phyloP scores from a whole-genome alignment of 2,797 vertebrate species.

The Labroides dimidiatus region DNA sequence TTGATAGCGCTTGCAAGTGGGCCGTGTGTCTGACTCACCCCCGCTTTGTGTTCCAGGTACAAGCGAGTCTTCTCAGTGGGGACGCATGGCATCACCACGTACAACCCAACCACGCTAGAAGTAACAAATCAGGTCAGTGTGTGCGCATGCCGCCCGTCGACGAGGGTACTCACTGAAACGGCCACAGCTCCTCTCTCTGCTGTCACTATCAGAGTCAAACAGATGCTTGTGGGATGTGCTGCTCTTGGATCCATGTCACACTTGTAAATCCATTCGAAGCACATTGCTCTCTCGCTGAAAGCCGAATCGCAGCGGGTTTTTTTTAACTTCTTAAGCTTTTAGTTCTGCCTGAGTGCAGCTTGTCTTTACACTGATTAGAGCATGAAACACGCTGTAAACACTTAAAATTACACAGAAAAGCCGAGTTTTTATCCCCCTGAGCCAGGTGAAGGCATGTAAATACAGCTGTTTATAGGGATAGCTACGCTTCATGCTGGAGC shows the following conservation, averaged over 20 bases:
- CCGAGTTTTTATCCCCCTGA: not conserved
- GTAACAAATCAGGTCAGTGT: slow-evolving; percentile 97
- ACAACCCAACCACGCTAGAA: slow-evolving; percentile 97
- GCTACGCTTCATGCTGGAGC: not conserved
- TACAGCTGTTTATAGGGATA: not conserved
- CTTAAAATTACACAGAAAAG: slow-evolving; percentile 1
- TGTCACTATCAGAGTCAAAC: not conserved
- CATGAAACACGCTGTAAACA: slow-evolving; percentile 6
- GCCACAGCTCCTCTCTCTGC: not conserved
- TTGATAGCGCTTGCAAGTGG: not conserved
- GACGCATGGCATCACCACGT: slow-evolving; percentile 96
- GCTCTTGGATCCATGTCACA: slow-evolving; percentile 16
- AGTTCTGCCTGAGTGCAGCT: not conserved
- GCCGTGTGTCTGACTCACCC: slow-evolving; percentile 52
- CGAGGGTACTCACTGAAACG: not conserved
- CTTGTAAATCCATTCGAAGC: slow-evolving; percentile 36
- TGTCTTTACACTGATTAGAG: slow-evolving; percentile 3
- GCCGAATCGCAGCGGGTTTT: slow-evolving; percentile 10
- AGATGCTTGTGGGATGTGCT: slow-evolving; percentile 10
- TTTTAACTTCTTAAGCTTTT: not conserved
- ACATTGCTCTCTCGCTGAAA: slow-evolving; percentile 23
- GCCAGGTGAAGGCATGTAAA: not conserved
- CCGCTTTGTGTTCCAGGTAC: slow-evolving; percentile 87
- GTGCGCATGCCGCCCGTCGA: not conserved
- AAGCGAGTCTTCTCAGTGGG: slow-evolving; percentile 98